Evolutionary conservation across 37 sponge, comb jelly and placozoan genomes (phyloP), one percentile per base, ranked within the genome.

Genomic region (Eunapius fragilis): DNA sequence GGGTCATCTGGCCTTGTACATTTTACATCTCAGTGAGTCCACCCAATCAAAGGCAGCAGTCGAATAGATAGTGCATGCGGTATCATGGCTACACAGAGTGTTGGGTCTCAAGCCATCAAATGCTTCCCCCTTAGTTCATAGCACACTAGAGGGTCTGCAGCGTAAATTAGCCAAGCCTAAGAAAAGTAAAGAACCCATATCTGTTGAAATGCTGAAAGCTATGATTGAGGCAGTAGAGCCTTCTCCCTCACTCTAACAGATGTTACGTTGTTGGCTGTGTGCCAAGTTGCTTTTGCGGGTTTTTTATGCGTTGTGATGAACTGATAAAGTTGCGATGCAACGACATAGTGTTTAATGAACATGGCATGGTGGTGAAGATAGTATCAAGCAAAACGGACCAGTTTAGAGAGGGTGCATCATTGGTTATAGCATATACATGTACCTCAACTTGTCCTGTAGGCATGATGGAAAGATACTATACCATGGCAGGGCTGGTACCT

Each of bases 311-410:
- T 9, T 84, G 24, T 58, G 77, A 75, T n/a, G n/a, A n/a, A n/a
- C n/a, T n/a, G n/a, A n/a, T n/a, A n/a, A n/a, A n/a, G n/a, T n/a
- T n/a, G n/a, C 25, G 85, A 84, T 25, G 26, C 75, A 23, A 35
- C 76, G 85, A 84, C 48, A 27, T 84, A 19, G n/a, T 25, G 19
- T 50, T 84, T 14, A n/a, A 50, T 49, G 76, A 74, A 12, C 68
- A 82, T 1, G 37, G 36, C 26, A 71, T 80, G 69, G 70, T 68
- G 70, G 25, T 24, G n/a, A 25, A 48, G 25, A 47, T 79, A 50
- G 67, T n/a, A 49, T 81, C 81, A 13, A 71, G 84, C 41, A 83
- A 83, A 47, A 83, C 84, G n/a, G 84, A 83, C 75, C 84, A 83
- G 50, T 83, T 45, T 74, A 45, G 84, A 28, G 68, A 83, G 25